These are phyloP conservation scores for Lasiommata megera DNA, from an alignment of 2,888 invertebrate genomes.

Conservation along the genomic window DNA sequence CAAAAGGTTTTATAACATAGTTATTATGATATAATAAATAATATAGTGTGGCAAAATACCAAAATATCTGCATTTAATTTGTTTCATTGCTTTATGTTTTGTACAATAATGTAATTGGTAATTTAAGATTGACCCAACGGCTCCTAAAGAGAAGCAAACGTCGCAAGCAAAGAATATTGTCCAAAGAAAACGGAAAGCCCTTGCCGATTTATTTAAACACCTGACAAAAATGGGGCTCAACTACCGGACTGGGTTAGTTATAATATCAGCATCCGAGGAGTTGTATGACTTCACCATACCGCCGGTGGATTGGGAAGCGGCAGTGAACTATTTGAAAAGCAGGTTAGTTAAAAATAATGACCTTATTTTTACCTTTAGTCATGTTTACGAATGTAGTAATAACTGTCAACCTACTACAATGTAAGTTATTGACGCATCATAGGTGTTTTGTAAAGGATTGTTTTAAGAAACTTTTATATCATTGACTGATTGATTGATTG, in stretches of 20 bases:
- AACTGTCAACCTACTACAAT: too few relatives aligned
- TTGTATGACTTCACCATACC: slow-evolving; percentile 84
- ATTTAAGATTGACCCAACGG: slow-evolving; percentile 74
- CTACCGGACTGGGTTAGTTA: slow-evolving; percentile 88
- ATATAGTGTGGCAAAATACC: too few relatives aligned
- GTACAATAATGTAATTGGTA: neutral
- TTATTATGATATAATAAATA: too few relatives aligned
- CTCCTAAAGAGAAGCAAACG: slow-evolving; percentile 87
- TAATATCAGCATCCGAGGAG: slow-evolving; percentile 72
- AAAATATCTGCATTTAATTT: too few relatives aligned
- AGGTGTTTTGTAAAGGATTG: too few relatives aligned
- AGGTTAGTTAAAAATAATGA: slow-evolving; percentile 46
- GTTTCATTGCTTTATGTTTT: too few relatives aligned
- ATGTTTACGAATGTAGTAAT: too few relatives aligned
- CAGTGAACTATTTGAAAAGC: slow-evolving; percentile 77
- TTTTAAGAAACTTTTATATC: too few relatives aligned
- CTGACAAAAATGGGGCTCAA: slow-evolving; percentile 89
- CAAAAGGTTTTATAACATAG: too few relatives aligned
- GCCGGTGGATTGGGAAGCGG: slow-evolving; percentile 86
- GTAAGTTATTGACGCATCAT: too few relatives aligned
- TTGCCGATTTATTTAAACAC: slow-evolving; percentile 92
- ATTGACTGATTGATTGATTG: too few relatives aligned
- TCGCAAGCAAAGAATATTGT: slow-evolving; percentile 90
- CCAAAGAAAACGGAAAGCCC: slow-evolving; percentile 91
- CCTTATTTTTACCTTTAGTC: neutral